phyloP scores from a whole-genome alignment of 2,113 vertebrate genomes.

The Puntigrus tetrazona region DNA sequence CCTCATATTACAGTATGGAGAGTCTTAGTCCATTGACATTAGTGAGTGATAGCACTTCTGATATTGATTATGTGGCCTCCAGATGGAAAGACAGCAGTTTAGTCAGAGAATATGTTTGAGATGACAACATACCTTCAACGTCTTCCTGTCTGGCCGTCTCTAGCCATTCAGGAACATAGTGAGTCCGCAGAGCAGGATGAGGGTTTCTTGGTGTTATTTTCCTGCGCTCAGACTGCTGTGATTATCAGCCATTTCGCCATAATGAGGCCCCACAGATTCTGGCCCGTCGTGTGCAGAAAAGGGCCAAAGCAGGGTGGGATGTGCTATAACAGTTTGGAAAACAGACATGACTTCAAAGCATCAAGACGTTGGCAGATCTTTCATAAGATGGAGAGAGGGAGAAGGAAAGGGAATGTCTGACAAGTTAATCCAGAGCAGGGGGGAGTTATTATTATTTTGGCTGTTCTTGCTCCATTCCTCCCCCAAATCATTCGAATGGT shows the following conservation, averaged over 20 bases:
- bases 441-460: constrained; percentile 48
- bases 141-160: neutral
- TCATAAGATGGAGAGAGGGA: constrained; percentile 52
- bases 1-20: constrained; percentile 28
- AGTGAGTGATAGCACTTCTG: neutral
- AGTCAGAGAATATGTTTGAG: neutral
- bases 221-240: constrained; percentile 46
- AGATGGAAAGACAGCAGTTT: constrained; percentile 12
- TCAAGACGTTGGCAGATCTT: constrained; percentile 58
- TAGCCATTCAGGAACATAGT: neutral
- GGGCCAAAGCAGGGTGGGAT: constrained; percentile 55
- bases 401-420: constrained; percentile 50
- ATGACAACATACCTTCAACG: neutral
- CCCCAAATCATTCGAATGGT: constrained; percentile 29
- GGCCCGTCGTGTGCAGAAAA: constrained; percentile 24
- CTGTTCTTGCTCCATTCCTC: constrained; percentile 24
- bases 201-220: constrained; percentile 33
- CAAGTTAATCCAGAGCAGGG: constrained; percentile 56
- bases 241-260: constrained; percentile 55
- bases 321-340: constrained; percentile 56
- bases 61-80: neutral
- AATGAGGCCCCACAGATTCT: constrained; percentile 56
- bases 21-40: constrained; percentile 3
- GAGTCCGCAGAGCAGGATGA: constrained; percentile 19
- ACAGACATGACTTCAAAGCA: constrained; percentile 68